Conservation (phyloP, 1,140 invertebrate species). For the Lepidostoma basale region DNA sequence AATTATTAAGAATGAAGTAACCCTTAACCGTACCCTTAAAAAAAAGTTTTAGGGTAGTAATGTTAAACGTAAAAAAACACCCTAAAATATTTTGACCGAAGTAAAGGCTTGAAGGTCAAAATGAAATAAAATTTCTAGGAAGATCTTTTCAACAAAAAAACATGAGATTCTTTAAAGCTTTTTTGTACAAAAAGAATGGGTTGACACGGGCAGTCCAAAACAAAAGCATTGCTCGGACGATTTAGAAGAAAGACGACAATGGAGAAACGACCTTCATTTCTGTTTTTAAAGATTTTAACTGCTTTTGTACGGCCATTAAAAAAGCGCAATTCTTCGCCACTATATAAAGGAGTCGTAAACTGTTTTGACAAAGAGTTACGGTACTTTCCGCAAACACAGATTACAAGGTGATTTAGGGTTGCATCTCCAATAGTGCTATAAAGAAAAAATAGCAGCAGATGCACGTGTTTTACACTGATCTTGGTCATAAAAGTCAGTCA, state of each 20-base stretch:
- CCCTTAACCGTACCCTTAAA: too few relatives aligned
- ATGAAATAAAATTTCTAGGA: neutral
- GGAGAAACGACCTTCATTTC: slow-evolving; percentile 14
- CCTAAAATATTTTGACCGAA: slow-evolving; percentile 1
- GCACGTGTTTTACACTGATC: neutral
- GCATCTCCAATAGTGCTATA: neutral
- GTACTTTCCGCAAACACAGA: slow-evolving; percentile 17
- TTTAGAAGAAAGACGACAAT: slow-evolving; percentile 10
- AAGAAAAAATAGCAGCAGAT: too few relatives aligned
- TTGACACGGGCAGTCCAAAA: slow-evolving; percentile 15
- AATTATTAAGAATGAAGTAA: too few relatives aligned
- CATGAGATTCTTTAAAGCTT: neutral
- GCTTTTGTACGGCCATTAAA: neutral
- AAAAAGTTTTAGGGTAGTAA: too few relatives aligned
- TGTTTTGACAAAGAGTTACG: slow-evolving; percentile 22
- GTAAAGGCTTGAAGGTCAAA: slow-evolving; percentile 32
- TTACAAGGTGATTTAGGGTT: neutral
- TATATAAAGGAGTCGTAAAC: neutral
- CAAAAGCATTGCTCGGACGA: slow-evolving; percentile 14
- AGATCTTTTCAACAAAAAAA: neutral
- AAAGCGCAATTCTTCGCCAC: neutral
- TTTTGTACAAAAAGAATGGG: slow-evolving; percentile 29
- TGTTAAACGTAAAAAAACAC: neutral
- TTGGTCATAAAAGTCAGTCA: neutral
- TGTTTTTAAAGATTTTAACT: slow-evolving; percentile 8